Base-by-base conservation (phyloP, 2,797 vertebrate species). In the Platyrinchus mystaceus region DNA sequence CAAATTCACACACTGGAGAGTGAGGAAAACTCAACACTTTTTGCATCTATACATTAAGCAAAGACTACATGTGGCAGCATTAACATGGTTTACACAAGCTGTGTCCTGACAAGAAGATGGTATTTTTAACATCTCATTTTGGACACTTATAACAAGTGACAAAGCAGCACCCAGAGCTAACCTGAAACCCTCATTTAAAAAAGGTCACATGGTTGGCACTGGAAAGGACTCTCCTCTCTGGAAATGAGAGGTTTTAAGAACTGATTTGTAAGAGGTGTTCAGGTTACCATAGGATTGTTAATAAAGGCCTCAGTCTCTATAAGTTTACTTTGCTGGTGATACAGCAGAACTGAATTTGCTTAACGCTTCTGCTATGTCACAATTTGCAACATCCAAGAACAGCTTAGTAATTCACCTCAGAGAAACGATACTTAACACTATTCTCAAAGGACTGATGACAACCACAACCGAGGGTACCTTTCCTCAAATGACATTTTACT, bases 131-230 rank as follows among this genome's bases (percentile, higher is more conserved):
- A 63, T 8, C n/a, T 77, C 9, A 7, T 62, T 56, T 23, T 68
- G 28, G 28, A 79, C 46, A 82, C 32, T 69, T 50, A 50, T 30
- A 81, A 66, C 11, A 84, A 53, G 30, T 1, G 8, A 75, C 32
- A 56, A 76, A 89, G 49, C 36, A 75, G 53, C 23, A 62, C 27
- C 16, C 24, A 53, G 23, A 83, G 24, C 18, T 66, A 74, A 55
- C 5, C 4, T 34, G 26, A 91, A 84, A 20, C 14, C 30, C 24
- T 44, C 8, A n/a, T 55, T 53, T 22, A 4, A 27, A 46, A 83
- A 68, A 34, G 11, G 17, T 6, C 28, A 70, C 4, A 0, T 28
- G 14, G 68, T 0, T 60, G 36, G 56, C 32, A 74, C 23, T 15
- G 32, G 49, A 84, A 73, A 76, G 15, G 28, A 81, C 23, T 55